Evolutionary conservation across 2,113 vertebrate species (phyloP).

Genomic region (Nothobranchius furzeri): DNA sequence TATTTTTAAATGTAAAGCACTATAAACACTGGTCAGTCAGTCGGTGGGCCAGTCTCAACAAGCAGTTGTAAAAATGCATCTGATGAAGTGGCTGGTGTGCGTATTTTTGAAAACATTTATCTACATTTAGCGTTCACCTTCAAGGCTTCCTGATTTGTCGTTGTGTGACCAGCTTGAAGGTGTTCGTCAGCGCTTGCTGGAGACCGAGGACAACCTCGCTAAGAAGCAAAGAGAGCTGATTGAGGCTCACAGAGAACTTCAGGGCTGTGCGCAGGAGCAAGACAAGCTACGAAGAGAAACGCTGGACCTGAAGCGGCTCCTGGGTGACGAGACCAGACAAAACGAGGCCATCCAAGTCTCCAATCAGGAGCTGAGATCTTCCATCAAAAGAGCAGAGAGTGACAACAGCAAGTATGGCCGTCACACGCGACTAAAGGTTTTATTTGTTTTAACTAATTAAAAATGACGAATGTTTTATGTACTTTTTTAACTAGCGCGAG

Average conservation of each 20-base stretch:
- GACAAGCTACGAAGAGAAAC: constrained; percentile 74
- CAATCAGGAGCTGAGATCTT: constrained; percentile 77
- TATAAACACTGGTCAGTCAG: too few relatives aligned
- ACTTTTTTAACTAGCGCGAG: constrained; percentile 70
- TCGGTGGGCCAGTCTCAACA: too few relatives aligned
- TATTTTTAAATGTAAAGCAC: too few relatives aligned
- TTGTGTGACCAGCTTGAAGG: constrained; percentile 69
- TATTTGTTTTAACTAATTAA: neutral
- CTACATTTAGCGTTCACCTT: too few relatives aligned
- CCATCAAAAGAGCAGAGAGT: constrained; percentile 75
- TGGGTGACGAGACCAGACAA: constrained; percentile 74
- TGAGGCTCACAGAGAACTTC: constrained; percentile 75
- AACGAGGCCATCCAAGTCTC: constrained; percentile 78
- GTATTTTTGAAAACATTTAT: too few relatives aligned
- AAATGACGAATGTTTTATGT: neutral
- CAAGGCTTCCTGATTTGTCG: neutral
- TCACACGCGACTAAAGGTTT: neutral
- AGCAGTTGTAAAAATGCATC: too few relatives aligned
- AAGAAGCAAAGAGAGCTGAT: constrained; percentile 67
- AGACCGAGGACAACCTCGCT: constrained; percentile 69
- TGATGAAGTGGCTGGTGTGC: too few relatives aligned
- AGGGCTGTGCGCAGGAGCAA: constrained; percentile 66
- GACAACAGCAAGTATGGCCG: constrained; percentile 83
- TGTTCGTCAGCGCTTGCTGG: constrained; percentile 70
- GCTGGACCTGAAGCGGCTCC: constrained; percentile 67